Conservation (phyloP, 2,113 vertebrate species). For the Nycticryphes semicollaris region DNA sequence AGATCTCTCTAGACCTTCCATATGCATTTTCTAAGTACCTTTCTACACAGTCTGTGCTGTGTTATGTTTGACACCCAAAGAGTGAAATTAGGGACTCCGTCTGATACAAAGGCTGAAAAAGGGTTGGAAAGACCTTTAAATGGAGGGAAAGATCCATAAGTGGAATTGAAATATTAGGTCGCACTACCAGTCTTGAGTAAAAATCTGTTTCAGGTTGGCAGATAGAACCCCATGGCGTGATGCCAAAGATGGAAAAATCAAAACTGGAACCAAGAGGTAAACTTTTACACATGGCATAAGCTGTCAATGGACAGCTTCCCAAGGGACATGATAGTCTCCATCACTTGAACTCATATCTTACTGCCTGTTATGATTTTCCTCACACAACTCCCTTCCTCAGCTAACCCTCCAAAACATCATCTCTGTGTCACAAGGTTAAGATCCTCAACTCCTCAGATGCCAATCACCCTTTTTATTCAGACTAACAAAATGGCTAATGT, state of each 20-base stretch:
- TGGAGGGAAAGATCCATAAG: not conserved
- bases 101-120: not conserved
- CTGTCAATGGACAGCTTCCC: not conserved
- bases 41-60: not conserved
- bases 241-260: not conserved
- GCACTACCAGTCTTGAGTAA: not conserved
- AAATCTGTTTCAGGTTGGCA: not conserved
- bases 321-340: not conserved
- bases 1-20: not conserved
- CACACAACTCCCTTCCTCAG: not conserved
- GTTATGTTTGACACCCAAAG: not conserved
- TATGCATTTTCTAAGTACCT: not conserved
- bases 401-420: not conserved
- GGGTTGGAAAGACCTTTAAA: not conserved
- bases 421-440: not conserved
- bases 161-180: not conserved
- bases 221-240: not conserved
- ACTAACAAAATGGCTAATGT: not conserved
- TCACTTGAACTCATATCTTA: not conserved
- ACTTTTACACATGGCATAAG: not conserved
- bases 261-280: not conserved
- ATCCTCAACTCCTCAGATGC: not conserved
- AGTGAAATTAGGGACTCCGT: not conserved
- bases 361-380: not conserved
- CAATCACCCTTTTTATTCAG: not conserved